A percentile compares a stretch with the other conserved stretches of the same genome.
Evolutionary conservation across 1,140 invertebrate genomes (phyloP).

Genomic region (Drosophila rhopaloa): DNA sequence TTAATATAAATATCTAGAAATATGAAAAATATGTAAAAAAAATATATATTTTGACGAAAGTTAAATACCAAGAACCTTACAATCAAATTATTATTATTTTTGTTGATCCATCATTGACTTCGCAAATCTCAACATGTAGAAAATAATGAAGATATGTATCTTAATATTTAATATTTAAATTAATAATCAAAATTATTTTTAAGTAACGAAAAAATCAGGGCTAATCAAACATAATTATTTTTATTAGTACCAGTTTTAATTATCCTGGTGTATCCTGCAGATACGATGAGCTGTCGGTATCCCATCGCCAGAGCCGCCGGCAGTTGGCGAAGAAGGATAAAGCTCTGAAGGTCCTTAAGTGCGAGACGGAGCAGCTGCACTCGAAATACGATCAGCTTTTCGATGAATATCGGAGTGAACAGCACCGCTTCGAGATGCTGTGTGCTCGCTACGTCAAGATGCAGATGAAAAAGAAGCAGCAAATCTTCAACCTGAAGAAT

Average conservation of each 20-base stretch:
- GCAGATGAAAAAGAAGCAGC: slow-evolving; percentile 62
- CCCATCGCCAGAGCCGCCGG: slow-evolving; percentile 64
- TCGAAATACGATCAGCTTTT: slow-evolving; percentile 67
- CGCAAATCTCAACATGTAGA: too few relatives aligned
- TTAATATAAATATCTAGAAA: too few relatives aligned
- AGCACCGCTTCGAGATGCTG: slow-evolving; percentile 53
- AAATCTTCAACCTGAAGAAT: slow-evolving; percentile 57
- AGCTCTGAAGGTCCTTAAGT: slow-evolving; percentile 50
- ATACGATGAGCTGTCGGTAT: slow-evolving; percentile 66
- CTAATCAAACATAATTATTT: not conserved
- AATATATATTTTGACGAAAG: too few relatives aligned
- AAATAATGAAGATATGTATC: too few relatives aligned
- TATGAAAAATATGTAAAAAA: too few relatives aligned
- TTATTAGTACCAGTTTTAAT: not conserved
- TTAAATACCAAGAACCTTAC: too few relatives aligned
- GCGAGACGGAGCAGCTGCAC: slow-evolving; percentile 58
- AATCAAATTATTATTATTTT: too few relatives aligned
- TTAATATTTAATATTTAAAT: too few relatives aligned
- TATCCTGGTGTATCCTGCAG: slow-evolving; percentile 17
- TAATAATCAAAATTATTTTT: too few relatives aligned
- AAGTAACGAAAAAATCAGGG: too few relatives aligned
- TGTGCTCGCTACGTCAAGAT: slow-evolving; percentile 54
- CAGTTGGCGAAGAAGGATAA: slow-evolving; percentile 70
- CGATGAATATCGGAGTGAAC: slow-evolving; percentile 55
- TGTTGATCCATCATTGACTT: too few relatives aligned